These are phyloP conservation scores for Mellilla xanthometata DNA, from an alignment of 2,888 invertebrate species.

Conservation along the genomic window DNA sequence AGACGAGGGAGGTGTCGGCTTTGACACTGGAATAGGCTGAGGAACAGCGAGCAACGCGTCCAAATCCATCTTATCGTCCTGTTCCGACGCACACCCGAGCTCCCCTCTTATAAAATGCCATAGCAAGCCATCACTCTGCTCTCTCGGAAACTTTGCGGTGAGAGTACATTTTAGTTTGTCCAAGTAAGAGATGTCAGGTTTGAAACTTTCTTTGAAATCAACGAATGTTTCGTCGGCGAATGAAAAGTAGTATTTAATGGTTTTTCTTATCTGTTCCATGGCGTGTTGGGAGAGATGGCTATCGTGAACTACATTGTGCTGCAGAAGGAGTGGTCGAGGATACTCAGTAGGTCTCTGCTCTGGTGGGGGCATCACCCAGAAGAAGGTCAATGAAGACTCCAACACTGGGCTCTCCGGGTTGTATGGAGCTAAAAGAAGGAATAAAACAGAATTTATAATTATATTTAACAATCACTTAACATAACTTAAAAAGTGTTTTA, in stretches of 20 bases:
- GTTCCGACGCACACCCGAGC: constrained; percentile 85
- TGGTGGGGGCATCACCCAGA: constrained; percentile 98
- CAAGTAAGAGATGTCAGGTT: constrained; percentile 88
- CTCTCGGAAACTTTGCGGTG: constrained; percentile 91
- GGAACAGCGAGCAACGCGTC: constrained; percentile 83
- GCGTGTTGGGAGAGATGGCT: constrained; percentile 90
- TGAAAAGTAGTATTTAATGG: constrained; percentile 91
- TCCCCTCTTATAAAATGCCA: constrained; percentile 92
- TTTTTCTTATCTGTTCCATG: constrained; percentile 92
- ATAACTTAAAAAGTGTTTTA: too few relatives aligned
- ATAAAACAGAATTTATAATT: neutral
- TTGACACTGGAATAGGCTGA: constrained; percentile 73
- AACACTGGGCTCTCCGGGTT: constrained; percentile 90
- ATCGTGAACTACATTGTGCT: constrained; percentile 92
- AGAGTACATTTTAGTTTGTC: constrained; percentile 93
- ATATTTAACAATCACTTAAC: too few relatives aligned
- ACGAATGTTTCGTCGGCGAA: constrained; percentile 68
- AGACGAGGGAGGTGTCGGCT: constrained; percentile 61
- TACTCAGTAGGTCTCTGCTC: constrained; percentile 96
- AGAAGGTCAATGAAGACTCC: constrained; percentile 92
- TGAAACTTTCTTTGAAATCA: constrained; percentile 84
- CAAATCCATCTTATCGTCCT: constrained; percentile 87
- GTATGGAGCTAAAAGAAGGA: constrained; percentile 87
- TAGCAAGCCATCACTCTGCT: constrained; percentile 88
- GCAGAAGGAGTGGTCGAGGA: constrained; percentile 95